phyloP scores from a whole-genome alignment of 2,888 invertebrate species.

The Branchipolynoe longqiensis region DNA sequence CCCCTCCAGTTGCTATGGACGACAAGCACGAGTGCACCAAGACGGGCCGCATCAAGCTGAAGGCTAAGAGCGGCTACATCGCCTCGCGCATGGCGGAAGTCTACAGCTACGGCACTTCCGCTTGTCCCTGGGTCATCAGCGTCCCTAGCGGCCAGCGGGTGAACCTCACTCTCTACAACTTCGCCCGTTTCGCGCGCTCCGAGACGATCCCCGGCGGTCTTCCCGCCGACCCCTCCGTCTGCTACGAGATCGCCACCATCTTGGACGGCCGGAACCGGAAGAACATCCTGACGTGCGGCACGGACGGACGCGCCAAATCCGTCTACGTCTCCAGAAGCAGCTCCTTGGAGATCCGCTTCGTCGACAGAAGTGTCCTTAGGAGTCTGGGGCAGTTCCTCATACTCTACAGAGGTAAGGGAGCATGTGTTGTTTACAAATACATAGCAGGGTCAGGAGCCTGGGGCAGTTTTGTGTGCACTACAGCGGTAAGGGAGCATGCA shows the following conservation, averaged over 20 bases:
- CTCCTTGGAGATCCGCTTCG: conserved; percentile 54
- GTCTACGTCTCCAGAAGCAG: conserved; percentile 54
- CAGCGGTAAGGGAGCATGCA: no score
- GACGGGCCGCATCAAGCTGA: conserved; percentile 5
- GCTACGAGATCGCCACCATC: conserved; percentile 54
- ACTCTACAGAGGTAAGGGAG: conserved; percentile 59
- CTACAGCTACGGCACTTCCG: conserved; percentile 27
- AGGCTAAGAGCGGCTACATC: conserved; percentile 3
- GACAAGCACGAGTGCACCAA: conserved; percentile 11
- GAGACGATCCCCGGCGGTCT: not conserved
- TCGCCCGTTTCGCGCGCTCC: not conserved
- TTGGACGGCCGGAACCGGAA: conserved; percentile 32
- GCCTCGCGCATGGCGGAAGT: conserved; percentile 1
- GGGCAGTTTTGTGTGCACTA: no score
- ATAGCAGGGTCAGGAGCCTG: no score
- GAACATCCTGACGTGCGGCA: conserved; percentile 50
- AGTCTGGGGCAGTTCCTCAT: conserved; percentile 57
- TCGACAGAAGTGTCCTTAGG: conserved; percentile 40
- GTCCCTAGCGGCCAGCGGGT: not conserved
- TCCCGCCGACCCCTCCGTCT: conserved; percentile 36
- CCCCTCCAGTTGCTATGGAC: conserved; percentile 15
- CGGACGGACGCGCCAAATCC: conserved; percentile 26
- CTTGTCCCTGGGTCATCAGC: conserved; percentile 38
- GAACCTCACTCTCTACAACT: conserved; percentile 54
- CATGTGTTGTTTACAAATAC: no score